Evolutionary conservation across 2,888 invertebrate genomes (phyloP).

Genomic region (Drosophila borborema): DNA sequence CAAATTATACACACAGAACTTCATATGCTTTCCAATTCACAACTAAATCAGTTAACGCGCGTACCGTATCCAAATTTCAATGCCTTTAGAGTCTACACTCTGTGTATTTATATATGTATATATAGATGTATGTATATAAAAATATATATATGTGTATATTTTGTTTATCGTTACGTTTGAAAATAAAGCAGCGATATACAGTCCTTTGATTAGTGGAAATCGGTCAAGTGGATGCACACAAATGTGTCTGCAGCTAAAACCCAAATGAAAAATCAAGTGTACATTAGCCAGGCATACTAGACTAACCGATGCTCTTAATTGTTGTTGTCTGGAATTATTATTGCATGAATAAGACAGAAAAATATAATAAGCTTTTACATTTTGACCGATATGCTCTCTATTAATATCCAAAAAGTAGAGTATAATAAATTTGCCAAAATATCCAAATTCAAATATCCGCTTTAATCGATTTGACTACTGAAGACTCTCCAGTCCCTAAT

Average conservation of each 20-base stretch:
- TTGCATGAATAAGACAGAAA: too few species aligned
- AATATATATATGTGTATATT: constrained; percentile 12
- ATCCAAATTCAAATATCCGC: neutral
- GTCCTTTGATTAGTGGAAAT: constrained; percentile 43
- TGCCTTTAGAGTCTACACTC: constrained; percentile 64
- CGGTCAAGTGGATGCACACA: constrained; percentile 66
- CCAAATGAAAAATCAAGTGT: neutral
- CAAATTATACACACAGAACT: constrained; percentile 26
- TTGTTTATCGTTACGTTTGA: constrained; percentile 33
- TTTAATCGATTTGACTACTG: neutral
- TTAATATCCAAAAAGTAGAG: neutral
- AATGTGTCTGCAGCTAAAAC: constrained; percentile 21
- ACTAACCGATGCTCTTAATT: neutral
- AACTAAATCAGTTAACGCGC: constrained; percentile 36
- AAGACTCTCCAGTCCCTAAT: neutral
- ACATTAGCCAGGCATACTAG: neutral
- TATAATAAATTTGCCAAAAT: neutral
- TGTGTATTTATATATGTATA: constrained; percentile 4
- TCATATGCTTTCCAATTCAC: constrained; percentile 63
- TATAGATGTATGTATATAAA: constrained; percentile 11
- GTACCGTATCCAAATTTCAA: constrained; percentile 38
- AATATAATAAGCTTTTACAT: too few species aligned
- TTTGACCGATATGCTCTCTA: too few species aligned
- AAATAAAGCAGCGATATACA: constrained; percentile 53
- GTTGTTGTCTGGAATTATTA: too few species aligned